A percentile compares a stretch with the other conserved stretches of the same genome.
phyloP scores from a whole-genome alignment of 2,797 vertebrate genomes.

The Pachyuromys duprasi region DNA sequence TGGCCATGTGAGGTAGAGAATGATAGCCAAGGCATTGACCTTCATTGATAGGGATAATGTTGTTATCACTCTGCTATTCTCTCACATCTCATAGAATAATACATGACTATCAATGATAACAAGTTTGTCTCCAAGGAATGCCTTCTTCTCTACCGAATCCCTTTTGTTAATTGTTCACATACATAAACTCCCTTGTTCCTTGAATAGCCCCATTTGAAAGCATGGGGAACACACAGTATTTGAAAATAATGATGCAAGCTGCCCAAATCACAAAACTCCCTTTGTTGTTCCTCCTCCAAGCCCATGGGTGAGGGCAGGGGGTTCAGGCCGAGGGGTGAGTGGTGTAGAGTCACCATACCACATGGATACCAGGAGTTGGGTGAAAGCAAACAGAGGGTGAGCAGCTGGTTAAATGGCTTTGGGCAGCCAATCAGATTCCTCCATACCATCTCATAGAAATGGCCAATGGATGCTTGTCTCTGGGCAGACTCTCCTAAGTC shows the following conservation, averaged over 20 bases:
- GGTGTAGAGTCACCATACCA: no score
- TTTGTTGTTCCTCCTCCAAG: no score
- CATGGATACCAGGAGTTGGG: no score
- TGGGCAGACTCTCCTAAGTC: no score
- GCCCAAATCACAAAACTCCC: neutral
- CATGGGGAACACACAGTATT: rapidly evolving
- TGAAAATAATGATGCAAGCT: neutral
- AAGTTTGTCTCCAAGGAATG: neutral
- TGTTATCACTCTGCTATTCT: neutral
- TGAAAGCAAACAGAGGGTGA: no score
- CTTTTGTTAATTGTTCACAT: no score
- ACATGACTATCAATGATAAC: neutral
- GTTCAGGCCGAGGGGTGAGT: no score
- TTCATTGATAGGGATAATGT: neutral
- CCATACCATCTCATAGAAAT: no score
- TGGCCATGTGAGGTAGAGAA: neutral
- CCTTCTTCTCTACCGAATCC: neutral
- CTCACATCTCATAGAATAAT: neutral
- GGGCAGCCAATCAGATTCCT: no score
- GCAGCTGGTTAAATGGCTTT: no score
- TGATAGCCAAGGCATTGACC: neutral
- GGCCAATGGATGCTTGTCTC: no score
- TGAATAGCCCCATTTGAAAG: neutral
- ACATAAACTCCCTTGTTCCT: neutral
- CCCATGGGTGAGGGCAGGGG: no score